These are phyloP conservation scores for Drosophila bocqueti DNA, from an alignment of 1,140 invertebrate species.

Conservation along the genomic window DNA sequence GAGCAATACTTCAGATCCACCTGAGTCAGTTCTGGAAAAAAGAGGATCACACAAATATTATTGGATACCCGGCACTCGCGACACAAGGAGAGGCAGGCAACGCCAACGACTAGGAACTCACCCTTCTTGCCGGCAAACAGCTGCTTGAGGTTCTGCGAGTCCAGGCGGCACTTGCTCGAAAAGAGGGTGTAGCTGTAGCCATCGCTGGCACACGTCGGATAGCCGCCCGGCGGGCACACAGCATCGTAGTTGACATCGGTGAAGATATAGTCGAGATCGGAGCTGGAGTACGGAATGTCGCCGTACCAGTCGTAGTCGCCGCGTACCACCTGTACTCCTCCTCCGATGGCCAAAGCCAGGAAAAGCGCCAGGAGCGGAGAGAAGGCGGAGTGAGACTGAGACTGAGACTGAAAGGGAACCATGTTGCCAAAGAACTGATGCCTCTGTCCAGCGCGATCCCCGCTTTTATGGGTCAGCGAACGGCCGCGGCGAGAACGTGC, in stretches of 20 bases:
- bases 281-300: slow-evolving; percentile 14
- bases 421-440: slow-evolving; percentile 45
- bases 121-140: slow-evolving; percentile 30
- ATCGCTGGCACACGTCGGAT: slow-evolving; percentile 22
- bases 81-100: too few species aligned
- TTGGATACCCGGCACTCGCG: background rate
- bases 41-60: background rate
- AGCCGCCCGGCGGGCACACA: slow-evolving; percentile 15
- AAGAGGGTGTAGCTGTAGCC: slow-evolving; percentile 24
- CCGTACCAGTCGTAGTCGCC: slow-evolving; percentile 41
- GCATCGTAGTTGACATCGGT: slow-evolving; percentile 20
- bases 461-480: slow-evolving; percentile 37
- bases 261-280: slow-evolving; percentile 36
- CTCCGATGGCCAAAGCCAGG: background rate
- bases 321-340: background rate
- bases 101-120: background rate
- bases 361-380: slow-evolving; percentile 4
- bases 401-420: slow-evolving; percentile 11
- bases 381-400: background rate
- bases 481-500: slow-evolving; percentile 23
- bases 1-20: slow-evolving; percentile 30
- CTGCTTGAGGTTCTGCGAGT: slow-evolving; percentile 30
- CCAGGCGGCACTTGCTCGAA: slow-evolving; percentile 35
- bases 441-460: background rate
- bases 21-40: slow-evolving; percentile 16